A percentile compares a stretch with the other conserved stretches of the same genome.
These are phyloP conservation scores for Halcyon badia DNA, from an alignment of 2,797 vertebrate genomes.

Conservation along the genomic window DNA sequence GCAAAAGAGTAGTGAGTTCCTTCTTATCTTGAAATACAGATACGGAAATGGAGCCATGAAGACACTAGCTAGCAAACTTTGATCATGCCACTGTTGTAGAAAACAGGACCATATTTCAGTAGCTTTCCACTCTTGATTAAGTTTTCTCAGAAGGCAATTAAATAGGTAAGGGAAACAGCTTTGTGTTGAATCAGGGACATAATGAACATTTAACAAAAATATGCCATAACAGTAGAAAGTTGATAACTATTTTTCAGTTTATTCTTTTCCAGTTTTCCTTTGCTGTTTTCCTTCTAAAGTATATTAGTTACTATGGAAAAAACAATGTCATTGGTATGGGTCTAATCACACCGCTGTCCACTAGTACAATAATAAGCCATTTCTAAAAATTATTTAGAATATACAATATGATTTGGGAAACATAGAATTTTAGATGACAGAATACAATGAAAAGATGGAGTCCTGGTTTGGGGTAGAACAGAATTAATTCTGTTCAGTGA, in stretches of 20 bases:
- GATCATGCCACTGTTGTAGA: neutral
- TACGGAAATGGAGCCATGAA: neutral
- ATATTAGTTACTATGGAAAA: neutral
- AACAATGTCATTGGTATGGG: neutral
- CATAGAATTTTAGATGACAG: neutral
- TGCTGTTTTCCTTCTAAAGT: neutral
- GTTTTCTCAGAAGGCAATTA: neutral
- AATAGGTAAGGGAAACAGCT: neutral
- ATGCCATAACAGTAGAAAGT: neutral
- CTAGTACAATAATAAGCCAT: neutral
- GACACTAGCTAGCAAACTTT: neutral
- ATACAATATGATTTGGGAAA: neutral
- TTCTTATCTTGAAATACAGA: neutral
- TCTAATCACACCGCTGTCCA: neutral
- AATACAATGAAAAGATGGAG: neutral
- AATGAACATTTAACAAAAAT: neutral
- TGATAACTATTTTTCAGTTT: neutral
- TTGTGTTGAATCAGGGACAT: neutral
- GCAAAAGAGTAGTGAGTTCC: neutral
- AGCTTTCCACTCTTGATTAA: neutral
- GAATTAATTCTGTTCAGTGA: no score
- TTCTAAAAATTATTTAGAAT: neutral
- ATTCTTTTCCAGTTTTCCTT: neutral
- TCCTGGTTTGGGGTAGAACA: no score
- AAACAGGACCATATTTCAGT: neutral